Conservation (phyloP, 1,140 invertebrate species). For the Panagrolaimus sp. region DNA sequence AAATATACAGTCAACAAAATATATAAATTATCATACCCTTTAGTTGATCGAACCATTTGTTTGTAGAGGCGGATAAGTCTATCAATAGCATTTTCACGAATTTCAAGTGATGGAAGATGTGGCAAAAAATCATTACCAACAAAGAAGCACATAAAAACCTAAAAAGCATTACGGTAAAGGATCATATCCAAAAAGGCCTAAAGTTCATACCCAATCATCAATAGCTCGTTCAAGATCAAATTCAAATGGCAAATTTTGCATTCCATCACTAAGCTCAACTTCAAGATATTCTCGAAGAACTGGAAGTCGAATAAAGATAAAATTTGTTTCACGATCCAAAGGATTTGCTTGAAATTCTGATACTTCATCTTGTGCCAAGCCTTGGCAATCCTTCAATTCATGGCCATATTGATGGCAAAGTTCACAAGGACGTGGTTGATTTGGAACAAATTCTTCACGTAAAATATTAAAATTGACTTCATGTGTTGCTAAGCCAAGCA, state of each 20-base stretch:
- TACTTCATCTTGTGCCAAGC: constrained; percentile 60
- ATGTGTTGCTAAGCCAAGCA: constrained; percentile 92
- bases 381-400: constrained; percentile 89
- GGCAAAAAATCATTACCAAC: constrained; percentile 99
- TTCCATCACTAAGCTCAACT: constrained; percentile 71
- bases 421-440: constrained; percentile 89
- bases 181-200: constrained; percentile 64
- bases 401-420: constrained; percentile 91
- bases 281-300: constrained; percentile 91
- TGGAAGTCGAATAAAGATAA: constrained; percentile 70
- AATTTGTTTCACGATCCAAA: constrained; percentile 56
- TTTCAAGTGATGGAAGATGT: constrained; percentile 94
- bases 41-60: constrained; percentile 76
- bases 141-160: constrained; percentile 99
- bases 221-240: constrained; percentile 72
- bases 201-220: constrained; percentile 99
- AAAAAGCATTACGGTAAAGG: constrained; percentile 60
- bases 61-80: constrained; percentile 88
- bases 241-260: constrained; percentile 85
- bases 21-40: constrained; percentile 32
- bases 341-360: constrained; percentile 51
- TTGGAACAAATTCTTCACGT: constrained; percentile 95
- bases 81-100: constrained; percentile 94
- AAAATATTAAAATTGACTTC: constrained; percentile 89
- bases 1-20: neutral